phyloP scores from a whole-genome alignment of 2,113 vertebrate species.

The Peromyscus leucopus region DNA sequence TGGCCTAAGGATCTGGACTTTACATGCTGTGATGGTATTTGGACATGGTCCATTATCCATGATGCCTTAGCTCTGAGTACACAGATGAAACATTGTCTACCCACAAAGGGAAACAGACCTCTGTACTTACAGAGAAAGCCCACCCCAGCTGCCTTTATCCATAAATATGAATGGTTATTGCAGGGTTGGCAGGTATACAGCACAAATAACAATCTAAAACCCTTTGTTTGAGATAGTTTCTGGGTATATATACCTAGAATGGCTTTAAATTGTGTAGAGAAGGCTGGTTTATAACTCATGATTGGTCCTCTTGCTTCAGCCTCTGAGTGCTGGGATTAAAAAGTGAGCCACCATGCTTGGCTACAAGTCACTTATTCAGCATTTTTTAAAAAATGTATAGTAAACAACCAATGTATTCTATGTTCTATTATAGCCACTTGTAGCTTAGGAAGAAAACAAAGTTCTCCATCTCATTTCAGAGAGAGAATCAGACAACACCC shows the following conservation, averaged over 20 bases:
- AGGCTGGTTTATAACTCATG: not conserved
- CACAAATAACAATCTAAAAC: not conserved
- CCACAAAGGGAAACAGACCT: not conserved
- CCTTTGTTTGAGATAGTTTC: not conserved
- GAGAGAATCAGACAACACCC: no score
- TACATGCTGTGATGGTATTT: not conserved
- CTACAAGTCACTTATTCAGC: not conserved
- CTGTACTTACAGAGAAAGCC: not conserved
- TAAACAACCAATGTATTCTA: not conserved
- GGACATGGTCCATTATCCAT: no score
- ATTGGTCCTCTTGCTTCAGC: not conserved
- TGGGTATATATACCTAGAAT: not conserved
- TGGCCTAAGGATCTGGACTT: not conserved
- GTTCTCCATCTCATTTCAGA: not conserved
- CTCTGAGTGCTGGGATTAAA: not conserved
- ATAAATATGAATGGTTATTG: not conserved
- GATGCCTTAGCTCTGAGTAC: not conserved
- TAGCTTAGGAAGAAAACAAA: not conserved
- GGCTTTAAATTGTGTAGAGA: not conserved
- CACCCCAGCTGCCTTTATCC: not conserved
- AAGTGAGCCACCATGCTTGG: not conserved
- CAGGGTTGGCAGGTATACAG: not conserved
- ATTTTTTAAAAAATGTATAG: not conserved
- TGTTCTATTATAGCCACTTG: not conserved
- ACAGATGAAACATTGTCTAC: not conserved